Percentiles rank a stretch among this genome's conserved stretches.
These are phyloP conservation scores for Eptatretus burgeri DNA, from an alignment of 2,113 vertebrate genomes.

Conservation along the genomic window DNA sequence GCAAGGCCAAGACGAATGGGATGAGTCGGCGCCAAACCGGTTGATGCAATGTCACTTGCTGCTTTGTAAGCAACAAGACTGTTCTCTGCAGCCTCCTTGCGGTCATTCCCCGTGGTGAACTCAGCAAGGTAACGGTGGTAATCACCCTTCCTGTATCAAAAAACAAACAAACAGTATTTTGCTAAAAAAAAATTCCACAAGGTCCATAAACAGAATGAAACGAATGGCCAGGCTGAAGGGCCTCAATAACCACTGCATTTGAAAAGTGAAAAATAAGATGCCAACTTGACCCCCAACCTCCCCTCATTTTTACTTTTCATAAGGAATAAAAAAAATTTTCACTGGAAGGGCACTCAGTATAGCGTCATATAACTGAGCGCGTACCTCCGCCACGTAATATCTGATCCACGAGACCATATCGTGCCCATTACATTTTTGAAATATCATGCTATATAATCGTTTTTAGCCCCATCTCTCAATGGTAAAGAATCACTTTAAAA, in stretches of 20 bases:
- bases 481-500: too few relatives aligned
- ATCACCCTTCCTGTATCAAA: conserved; percentile 56
- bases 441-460: too few relatives aligned
- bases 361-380: too few relatives aligned
- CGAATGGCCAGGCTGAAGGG: background rate
- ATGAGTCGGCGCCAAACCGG: conserved; percentile 77
- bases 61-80: conserved; percentile 93
- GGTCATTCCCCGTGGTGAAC: conserved; percentile 83
- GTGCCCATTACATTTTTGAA: too few relatives aligned
- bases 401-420: too few relatives aligned
- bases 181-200: background rate
- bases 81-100: conserved; percentile 94
- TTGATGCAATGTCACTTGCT: conserved; percentile 83
- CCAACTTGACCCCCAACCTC: background rate
- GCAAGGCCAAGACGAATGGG: conserved; percentile 90
- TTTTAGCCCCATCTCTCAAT: too few relatives aligned
- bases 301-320: background rate
- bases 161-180: background rate
- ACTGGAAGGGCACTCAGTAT: background rate
- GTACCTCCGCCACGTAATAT: too few relatives aligned
- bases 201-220: background rate
- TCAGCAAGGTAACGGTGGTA: conserved; percentile 98
- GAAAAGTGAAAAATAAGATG: background rate
- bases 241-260: background rate
- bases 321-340: background rate